A percentile compares a stretch with the other conserved stretches of the same genome.
Evolutionary conservation across 2,888 invertebrate species (phyloP).

Genomic region (Drosophila demipolita): DNA sequence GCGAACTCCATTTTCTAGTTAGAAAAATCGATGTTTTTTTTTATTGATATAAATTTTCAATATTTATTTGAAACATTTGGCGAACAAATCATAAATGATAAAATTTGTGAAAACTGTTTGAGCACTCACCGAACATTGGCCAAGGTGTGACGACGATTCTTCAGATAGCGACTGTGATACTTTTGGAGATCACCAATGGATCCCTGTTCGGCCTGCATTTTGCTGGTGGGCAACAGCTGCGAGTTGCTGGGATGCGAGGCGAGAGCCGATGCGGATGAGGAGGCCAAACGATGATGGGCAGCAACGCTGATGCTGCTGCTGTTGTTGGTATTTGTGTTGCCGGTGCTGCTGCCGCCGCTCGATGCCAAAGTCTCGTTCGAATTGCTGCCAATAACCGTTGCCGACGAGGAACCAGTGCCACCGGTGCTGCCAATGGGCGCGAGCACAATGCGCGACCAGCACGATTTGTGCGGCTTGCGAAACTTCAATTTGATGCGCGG

Average conservation of each 20-base stretch:
- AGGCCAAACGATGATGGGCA: conserved; percentile 73
- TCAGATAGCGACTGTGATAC: conserved; percentile 93
- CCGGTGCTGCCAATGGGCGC: conserved; percentile 74
- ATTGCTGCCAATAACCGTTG: conserved; percentile 78
- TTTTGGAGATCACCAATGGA: conserved; percentile 95
- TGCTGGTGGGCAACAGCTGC: conserved; percentile 86
- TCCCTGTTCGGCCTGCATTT: conserved; percentile 97
- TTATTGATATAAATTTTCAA: too few species aligned
- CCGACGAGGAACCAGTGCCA: conserved; percentile 56
- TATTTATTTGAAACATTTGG: neutral
- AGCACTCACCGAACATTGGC: conserved; percentile 95
- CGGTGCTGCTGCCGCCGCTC: conserved; percentile 75
- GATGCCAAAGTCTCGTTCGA: conserved; percentile 83
- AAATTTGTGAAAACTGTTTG: neutral
- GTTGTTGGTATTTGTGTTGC: conserved; percentile 74
- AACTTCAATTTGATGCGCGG: conserved; percentile 84
- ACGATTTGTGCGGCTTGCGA: conserved; percentile 84
- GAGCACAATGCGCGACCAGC: conserved; percentile 83
- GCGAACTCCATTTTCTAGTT: too few species aligned
- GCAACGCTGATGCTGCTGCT: conserved; percentile 79
- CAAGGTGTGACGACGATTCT: conserved; percentile 94
- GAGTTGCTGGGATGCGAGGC: conserved; percentile 83
- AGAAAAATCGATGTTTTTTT: too few species aligned
- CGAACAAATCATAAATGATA: neutral
- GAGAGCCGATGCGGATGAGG: conserved; percentile 80